phyloP scores from a whole-genome alignment of 2,113 vertebrate species.

The Alaudala cheleensis region DNA sequence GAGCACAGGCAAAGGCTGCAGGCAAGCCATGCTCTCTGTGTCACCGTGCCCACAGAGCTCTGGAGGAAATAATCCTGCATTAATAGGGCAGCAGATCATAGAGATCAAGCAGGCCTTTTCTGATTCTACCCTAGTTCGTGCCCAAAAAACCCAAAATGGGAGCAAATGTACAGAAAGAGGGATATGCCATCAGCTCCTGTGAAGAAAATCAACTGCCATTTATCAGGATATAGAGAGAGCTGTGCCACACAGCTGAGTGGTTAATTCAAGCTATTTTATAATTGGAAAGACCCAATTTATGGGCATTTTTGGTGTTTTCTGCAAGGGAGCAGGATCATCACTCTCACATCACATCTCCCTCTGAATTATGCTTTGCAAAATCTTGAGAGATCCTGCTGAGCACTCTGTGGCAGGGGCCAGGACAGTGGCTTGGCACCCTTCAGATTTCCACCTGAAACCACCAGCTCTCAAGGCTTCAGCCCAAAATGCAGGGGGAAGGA shows the following conservation, averaged over 20 bases:
- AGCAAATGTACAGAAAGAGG: background rate
- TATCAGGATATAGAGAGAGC: background rate
- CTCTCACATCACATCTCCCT: background rate
- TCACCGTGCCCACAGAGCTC: background rate
- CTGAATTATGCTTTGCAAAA: background rate
- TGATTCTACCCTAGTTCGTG: background rate
- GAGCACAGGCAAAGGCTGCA: background rate
- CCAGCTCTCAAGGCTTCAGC: background rate
- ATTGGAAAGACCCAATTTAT: background rate
- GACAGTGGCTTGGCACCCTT: background rate
- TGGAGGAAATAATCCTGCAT: constrained; percentile 46
- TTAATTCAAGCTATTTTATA: background rate
- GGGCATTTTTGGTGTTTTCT: background rate
- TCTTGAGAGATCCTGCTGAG: background rate
- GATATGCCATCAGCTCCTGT: background rate
- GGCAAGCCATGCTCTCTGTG: constrained; percentile 37
- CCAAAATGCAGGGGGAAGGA: background rate
- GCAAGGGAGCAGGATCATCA: background rate
- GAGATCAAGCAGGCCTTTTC: constrained; percentile 6
- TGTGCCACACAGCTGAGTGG: background rate
- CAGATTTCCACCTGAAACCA: background rate
- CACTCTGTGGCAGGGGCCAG: background rate
- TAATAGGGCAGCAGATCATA: constrained; percentile 38
- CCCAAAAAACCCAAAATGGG: background rate
- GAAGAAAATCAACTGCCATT: background rate